These are phyloP conservation scores for Pomacea maculata DNA, from an alignment of 1,140 invertebrate genomes.

Conservation along the genomic window DNA sequence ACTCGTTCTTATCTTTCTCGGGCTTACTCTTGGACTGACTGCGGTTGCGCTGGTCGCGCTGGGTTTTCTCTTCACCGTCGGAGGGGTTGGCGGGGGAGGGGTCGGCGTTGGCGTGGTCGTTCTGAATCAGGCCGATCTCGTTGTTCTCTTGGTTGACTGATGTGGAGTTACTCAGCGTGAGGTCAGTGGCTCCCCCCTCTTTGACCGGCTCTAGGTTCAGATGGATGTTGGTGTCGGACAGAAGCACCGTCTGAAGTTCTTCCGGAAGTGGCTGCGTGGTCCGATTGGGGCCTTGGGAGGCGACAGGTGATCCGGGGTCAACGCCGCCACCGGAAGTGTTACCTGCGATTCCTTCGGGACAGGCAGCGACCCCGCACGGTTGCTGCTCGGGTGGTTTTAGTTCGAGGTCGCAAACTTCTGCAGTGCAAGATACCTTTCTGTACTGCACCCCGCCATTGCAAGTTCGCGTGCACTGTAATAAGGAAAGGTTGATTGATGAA, in stretches of 20 bases:
- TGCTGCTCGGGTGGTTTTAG: constrained; percentile 38
- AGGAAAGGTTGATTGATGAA: constrained; percentile 13
- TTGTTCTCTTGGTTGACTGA: too few species aligned
- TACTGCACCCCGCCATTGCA: constrained; percentile 56
- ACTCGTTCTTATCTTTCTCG: too few species aligned
- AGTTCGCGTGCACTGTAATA: constrained; percentile 54
- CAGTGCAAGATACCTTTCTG: constrained; percentile 51
- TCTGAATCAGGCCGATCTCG: too few species aligned
- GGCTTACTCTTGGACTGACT: not conserved
- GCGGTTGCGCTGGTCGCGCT: not conserved
- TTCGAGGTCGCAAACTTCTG: constrained; percentile 37
- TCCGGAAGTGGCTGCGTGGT: not conserved
- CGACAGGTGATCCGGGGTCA: not conserved
- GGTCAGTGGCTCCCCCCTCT: too few species aligned
- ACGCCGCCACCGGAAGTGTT: not conserved
- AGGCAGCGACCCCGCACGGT: constrained; percentile 31
- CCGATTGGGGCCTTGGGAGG: not conserved
- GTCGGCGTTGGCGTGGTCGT: too few species aligned
- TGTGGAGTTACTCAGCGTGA: too few species aligned
- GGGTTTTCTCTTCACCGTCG: not conserved
- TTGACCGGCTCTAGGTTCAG: too few species aligned
- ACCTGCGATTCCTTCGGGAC: constrained; percentile 17
- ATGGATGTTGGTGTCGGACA: not conserved
- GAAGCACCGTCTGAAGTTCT: not conserved
- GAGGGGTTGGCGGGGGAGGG: too few species aligned